These are phyloP conservation scores for Brevimyrus niger DNA, from an alignment of 2,113 vertebrate species.

Conservation along the genomic window DNA sequence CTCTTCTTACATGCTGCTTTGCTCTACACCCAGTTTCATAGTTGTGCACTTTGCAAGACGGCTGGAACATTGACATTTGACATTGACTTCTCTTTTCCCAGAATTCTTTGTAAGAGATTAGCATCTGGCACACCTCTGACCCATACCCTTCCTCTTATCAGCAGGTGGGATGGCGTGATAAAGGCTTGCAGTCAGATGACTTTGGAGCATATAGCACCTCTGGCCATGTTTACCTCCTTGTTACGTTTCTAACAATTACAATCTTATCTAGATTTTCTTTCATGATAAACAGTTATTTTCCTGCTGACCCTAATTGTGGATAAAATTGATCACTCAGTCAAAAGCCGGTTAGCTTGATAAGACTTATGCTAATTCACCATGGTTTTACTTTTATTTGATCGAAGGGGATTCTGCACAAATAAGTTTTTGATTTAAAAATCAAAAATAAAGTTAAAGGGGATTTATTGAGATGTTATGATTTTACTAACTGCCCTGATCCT, in stretches of 20 bases:
- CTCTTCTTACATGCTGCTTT: neutral
- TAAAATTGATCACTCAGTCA: neutral
- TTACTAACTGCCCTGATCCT: neutral
- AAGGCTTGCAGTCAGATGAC: conserved; percentile 3
- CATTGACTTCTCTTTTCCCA: conserved; percentile 9
- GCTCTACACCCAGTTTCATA: neutral
- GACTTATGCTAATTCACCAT: neutral
- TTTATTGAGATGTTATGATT: neutral
- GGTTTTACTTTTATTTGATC: neutral
- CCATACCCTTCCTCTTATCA: conserved; percentile 1
- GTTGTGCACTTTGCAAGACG: conserved; percentile 31
- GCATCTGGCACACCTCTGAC: conserved; percentile 13
- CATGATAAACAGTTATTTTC: neutral
- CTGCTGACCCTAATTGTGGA: neutral
- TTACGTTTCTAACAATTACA: neutral
- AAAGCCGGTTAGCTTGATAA: neutral
- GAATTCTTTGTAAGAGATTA: conserved; percentile 20
- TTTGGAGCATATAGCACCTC: conserved; percentile 1
- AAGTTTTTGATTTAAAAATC: neutral
- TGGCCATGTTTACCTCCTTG: neutral
- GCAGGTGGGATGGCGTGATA: neutral
- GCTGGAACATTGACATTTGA: conserved; percentile 4
- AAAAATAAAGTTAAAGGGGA: neutral
- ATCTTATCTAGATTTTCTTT: conserved; percentile 14
- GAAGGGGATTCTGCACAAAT: neutral